A percentile compares a stretch with the other conserved stretches of the same genome.
These are phyloP conservation scores for Drosophila navojoa DNA, from an alignment of 1,140 invertebrate species.

Conservation along the genomic window DNA sequence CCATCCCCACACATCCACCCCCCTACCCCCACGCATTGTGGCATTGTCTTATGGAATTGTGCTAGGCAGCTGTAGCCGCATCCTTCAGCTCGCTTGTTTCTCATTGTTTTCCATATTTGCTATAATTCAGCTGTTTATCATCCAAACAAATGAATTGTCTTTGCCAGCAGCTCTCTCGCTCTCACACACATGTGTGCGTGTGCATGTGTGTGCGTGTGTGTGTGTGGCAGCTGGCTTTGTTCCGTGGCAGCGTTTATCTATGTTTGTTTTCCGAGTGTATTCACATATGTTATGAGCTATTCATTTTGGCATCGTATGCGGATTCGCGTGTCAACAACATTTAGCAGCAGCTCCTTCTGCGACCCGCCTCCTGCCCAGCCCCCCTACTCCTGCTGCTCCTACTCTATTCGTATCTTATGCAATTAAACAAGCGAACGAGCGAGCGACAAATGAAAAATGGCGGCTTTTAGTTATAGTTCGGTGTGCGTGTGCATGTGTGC, in stretches of 20 bases:
- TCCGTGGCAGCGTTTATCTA: constrained; percentile 36
- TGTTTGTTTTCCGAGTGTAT: constrained; percentile 37
- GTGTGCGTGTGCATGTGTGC: constrained; percentile 4
- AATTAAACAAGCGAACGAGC: constrained; percentile 53
- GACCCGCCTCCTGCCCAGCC: too few relatives aligned
- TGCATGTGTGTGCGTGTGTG: constrained; percentile 7
- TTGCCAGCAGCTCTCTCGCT: constrained; percentile 43
- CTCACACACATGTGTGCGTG: constrained; percentile 1
- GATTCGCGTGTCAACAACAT: constrained; percentile 69
- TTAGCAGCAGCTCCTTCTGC: constrained; percentile 39
- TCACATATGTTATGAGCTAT: constrained; percentile 67
- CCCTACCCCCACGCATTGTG: constrained; percentile 30
- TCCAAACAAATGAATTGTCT: constrained; percentile 70
- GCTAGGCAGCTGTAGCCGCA: constrained; percentile 37
- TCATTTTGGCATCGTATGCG: constrained; percentile 58
- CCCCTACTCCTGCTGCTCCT: not conserved
- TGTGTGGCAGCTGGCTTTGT: constrained; percentile 44
- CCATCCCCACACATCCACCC: not conserved
- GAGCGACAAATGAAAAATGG: constrained; percentile 59
- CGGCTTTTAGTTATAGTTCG: constrained; percentile 52
- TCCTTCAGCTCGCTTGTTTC: constrained; percentile 37
- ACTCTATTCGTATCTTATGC: constrained; percentile 48
- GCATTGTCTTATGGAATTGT: constrained; percentile 47
- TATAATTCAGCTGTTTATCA: constrained; percentile 71
- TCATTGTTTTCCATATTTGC: constrained; percentile 67